Conservation (phyloP, 2,888 invertebrate genomes). For the Rotaria macrura region DNA sequence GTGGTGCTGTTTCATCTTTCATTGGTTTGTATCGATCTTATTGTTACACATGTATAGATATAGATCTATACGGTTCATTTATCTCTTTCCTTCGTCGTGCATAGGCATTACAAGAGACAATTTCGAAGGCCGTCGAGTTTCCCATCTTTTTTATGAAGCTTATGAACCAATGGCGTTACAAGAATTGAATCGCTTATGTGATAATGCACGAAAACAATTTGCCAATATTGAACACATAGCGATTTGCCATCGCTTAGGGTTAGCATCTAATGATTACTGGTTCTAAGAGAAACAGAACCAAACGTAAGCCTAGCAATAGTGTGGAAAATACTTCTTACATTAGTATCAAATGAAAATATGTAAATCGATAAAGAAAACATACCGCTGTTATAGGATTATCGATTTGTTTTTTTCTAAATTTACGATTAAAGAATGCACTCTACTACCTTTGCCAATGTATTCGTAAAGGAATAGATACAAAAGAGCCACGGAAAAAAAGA, state of each 20-base stretch:
- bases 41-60: neutral
- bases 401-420: neutral
- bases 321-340: too few species aligned
- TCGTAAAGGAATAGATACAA: neutral
- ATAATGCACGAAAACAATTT: constrained; percentile 63
- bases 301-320: neutral
- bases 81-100: neutral
- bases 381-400: neutral
- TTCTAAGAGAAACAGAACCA: neutral
- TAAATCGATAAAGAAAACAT: neutral
- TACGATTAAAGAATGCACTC: neutral
- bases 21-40: constrained; percentile 56
- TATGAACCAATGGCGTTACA: constrained; percentile 81
- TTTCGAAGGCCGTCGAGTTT: constrained; percentile 57
- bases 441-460: neutral
- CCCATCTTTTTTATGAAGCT: constrained; percentile 79
- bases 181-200: constrained; percentile 67
- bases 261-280: constrained; percentile 31
- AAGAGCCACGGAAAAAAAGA: too few species aligned
- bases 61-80: neutral
- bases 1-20: constrained; percentile 79
- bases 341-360: neutral
- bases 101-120: constrained; percentile 48
- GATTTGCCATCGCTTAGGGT: constrained; percentile 66
- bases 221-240: constrained; percentile 67